A percentile compares a stretch with the other conserved stretches of the same genome.
Conservation (phyloP, 2,888 invertebrate genomes). For the Morinoia aosen region DNA sequence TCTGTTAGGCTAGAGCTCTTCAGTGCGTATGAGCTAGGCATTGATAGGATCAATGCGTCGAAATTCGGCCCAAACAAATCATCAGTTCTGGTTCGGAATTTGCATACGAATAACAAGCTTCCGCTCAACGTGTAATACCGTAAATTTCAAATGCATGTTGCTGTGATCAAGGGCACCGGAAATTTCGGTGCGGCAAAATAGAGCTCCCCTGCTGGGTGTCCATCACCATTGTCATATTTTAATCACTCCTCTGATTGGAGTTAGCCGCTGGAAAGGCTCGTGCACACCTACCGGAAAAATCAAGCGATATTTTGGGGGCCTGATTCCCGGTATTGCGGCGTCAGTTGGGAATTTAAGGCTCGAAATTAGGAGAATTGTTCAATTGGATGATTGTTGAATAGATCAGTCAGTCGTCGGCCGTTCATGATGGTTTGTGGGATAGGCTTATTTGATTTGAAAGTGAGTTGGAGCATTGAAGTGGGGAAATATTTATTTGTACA, state of each 20-base stretch:
- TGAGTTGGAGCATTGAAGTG: not conserved
- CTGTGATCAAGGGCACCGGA: not conserved
- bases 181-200: not conserved
- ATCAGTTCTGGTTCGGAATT: conserved; percentile 35
- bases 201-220: not conserved
- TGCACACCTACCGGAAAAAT: conserved; percentile 3
- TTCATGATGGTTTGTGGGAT: not conserved
- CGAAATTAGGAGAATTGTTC: not conserved
- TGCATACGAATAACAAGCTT: conserved; percentile 39
- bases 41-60: conserved; percentile 15
- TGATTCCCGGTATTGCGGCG: not conserved
- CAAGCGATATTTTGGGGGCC: not conserved
- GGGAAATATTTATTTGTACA: not conserved
- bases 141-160: not conserved
- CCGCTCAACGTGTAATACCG: conserved; percentile 21
- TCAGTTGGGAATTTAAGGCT: not conserved
- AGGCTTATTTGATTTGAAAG: not conserved
- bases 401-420: not conserved
- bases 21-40: not conserved
- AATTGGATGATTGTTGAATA: not conserved
- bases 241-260: conserved; percentile 26
- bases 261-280: conserved; percentile 7
- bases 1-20: not conserved
- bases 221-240: conserved; percentile 29
- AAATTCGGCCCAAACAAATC: conserved; percentile 27